Base-by-base conservation (phyloP, 2,888 invertebrate species). In the Rambutsinella grinnellia region DNA sequence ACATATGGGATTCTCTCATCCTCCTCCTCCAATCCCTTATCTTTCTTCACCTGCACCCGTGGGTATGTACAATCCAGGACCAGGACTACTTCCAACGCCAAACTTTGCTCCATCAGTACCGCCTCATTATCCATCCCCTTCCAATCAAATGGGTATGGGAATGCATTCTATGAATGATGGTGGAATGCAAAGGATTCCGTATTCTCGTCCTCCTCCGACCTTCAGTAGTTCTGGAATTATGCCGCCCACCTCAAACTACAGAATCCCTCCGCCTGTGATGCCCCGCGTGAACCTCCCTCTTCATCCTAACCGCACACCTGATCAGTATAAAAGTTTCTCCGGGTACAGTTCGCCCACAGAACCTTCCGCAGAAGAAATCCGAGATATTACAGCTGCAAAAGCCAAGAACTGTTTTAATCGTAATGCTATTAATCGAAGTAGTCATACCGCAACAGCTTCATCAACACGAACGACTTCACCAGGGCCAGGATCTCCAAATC, bases 361-460 rank as follows among this genome's bases (percentile, higher is more conserved):
- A 26, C 46, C 60, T 2, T 61, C 66, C 27, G 51, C 66, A 19
- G 74, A 67, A 10, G 65, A 58, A 56, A n/a, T 68, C 5, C 61
- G 70, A 46, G 70, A 75, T 28, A 75, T 79, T 3, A 67, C 47
- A 3, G 61, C 51, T 54, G 26, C 65, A 46, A 75, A 75, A 17
- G 79, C 79, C 6, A 70, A 76, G 46, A 74, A 79, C 15, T 67
- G 70, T 17, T 79, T 79, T 63, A 53, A 58, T n/a, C 61, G 76
- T 0, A 36, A 36, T 21, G 54, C 61, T 3, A n/a, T n/a, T n/a
- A 66, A 53, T 26, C 58, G 68, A 57, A 23, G 58, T 2, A 23
- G 44, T 17, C n/a, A 21, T 23, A 8, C 60, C 21, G 24, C 56
- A 2, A 27, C 62, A 17, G 6, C 56, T 15, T 10, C 71, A 10